Evolutionary conservation across 2,797 vertebrate species (phyloP).

Genomic region (Glyptemys insculpta): DNA sequence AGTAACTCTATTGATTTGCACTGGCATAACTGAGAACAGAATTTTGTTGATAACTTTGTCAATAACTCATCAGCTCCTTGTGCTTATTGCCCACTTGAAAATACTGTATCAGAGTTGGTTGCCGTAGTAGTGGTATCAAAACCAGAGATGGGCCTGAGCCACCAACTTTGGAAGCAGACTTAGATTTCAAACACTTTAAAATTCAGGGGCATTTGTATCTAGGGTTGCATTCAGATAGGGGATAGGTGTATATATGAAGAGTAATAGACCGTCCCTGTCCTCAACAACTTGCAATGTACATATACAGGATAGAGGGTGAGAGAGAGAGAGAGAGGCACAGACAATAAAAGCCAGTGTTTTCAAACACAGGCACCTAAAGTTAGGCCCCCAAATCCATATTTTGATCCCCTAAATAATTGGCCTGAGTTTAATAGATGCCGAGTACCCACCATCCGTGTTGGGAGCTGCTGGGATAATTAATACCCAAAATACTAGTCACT

Average conservation of each 20-base stretch:
- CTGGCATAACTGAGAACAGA: not conserved
- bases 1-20: not conserved
- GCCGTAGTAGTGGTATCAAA: not conserved
- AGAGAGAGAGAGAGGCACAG: not conserved
- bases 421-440: not conserved
- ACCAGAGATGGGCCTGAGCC: rapidly evolving
- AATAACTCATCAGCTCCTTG: rapidly evolving
- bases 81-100: not conserved
- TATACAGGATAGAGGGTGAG: not conserved
- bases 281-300: not conserved
- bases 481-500: not conserved
- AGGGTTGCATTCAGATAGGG: not conserved
- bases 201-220: not conserved
- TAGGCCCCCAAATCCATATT: not conserved
- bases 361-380: not conserved
- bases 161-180: not conserved
- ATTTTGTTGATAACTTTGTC: not conserved
- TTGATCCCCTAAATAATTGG: not conserved
- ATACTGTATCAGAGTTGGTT: rapidly evolving
- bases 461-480: not conserved
- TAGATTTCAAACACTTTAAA: not conserved
- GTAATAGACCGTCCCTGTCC: not conserved
- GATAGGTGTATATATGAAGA: not conserved
- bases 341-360: not conserved
- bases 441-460: not conserved